Percentiles rank a stretch among this genome's conserved stretches.
Evolutionary conservation across 2,113 vertebrate genomes (phyloP).

Genomic region (Hystrix brachyura): DNA sequence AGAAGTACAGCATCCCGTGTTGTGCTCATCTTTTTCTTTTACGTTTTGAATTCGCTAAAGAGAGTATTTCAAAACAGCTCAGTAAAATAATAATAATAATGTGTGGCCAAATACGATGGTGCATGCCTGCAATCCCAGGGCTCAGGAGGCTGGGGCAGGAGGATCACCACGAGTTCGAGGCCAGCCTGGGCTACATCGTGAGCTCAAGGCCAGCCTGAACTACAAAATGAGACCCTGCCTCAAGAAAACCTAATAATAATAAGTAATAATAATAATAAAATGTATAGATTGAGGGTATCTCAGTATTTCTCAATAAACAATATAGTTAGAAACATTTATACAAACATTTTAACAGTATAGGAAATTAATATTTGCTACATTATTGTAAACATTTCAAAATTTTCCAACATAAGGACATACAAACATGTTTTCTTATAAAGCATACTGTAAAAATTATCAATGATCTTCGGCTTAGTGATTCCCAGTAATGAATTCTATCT

Average conservation of each 20-base stretch:
- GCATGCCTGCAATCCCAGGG: not conserved
- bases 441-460: not conserved
- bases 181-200: not conserved
- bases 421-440: constrained; percentile 30
- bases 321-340: not conserved
- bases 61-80: not conserved
- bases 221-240: not conserved
- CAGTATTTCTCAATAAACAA: not conserved
- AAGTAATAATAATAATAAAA: not conserved
- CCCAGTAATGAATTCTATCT: not conserved
- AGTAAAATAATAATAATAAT: not conserved
- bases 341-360: not conserved
- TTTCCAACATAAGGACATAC: constrained; percentile 29
- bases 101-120: not conserved
- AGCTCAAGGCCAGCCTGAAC: not conserved
- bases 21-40: not conserved
- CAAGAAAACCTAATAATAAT: not conserved
- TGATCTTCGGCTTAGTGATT: not conserved
- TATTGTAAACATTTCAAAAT: not conserved
- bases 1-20: not conserved
- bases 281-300: not conserved
- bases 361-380: not conserved
- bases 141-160: not conserved
- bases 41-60: not conserved
- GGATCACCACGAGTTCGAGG: not conserved